phyloP scores from a whole-genome alignment of 1,140 invertebrate genomes.

The Ruditapes philippinarum region DNA sequence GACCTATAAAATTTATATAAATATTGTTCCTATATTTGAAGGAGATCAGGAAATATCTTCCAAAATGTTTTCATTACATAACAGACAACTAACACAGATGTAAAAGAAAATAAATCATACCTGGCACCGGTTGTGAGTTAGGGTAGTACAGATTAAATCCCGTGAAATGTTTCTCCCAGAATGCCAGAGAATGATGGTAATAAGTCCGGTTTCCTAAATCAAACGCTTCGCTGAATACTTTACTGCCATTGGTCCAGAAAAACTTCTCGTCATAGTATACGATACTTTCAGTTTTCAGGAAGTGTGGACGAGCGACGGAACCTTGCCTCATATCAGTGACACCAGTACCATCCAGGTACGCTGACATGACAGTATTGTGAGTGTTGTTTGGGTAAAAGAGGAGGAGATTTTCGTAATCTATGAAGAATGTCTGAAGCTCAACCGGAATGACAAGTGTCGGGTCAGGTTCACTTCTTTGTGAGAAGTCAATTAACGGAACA shows the following conservation, averaged over 20 bases:
- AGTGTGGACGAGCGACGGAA: slow-evolving; percentile 88
- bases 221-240: slow-evolving; percentile 89
- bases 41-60: no score
- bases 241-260: slow-evolving; percentile 93
- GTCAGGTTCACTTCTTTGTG: background rate
- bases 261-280: slow-evolving; percentile 88
- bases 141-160: slow-evolving; percentile 79
- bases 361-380: slow-evolving; percentile 92
- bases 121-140: slow-evolving; percentile 79
- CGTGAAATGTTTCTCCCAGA: slow-evolving; percentile 74
- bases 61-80: no score
- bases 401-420: slow-evolving; percentile 93
- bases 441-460: slow-evolving; percentile 89
- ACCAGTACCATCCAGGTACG: slow-evolving; percentile 94
- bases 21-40: no score
- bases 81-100: no score
- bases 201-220: slow-evolving; percentile 88
- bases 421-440: slow-evolving; percentile 91
- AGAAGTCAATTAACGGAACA: slow-evolving; percentile 92
- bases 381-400: slow-evolving; percentile 91
- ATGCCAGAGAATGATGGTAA: slow-evolving; percentile 90
- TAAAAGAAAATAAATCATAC: no score
- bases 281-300: slow-evolving; percentile 73
- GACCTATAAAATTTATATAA: no score
- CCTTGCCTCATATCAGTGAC: slow-evolving; percentile 90